phyloP scores from a whole-genome alignment of 2,888 invertebrate species.

The Agrochola litura region DNA sequence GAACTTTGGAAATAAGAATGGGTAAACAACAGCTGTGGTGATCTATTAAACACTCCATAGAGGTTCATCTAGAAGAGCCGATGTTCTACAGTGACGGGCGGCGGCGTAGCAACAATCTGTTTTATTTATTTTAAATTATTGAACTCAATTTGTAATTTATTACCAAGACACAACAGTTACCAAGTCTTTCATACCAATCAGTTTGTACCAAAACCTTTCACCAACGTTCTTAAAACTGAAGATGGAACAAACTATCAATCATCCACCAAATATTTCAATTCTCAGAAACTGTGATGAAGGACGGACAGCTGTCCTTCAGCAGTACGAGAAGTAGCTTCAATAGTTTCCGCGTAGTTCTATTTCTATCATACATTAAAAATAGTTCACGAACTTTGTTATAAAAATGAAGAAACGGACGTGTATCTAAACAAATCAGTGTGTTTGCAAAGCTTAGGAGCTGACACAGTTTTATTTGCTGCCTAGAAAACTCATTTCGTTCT shows the following conservation, averaged over 20 bases:
- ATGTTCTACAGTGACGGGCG: not conserved
- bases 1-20: too few species aligned
- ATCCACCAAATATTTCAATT: slow-evolving; percentile 22
- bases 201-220: not conserved
- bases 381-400: slow-evolving; percentile 56
- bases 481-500: slow-evolving; percentile 24
- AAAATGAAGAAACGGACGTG: slow-evolving; percentile 66
- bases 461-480: slow-evolving; percentile 32
- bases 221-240: slow-evolving; percentile 1
- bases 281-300: not conserved
- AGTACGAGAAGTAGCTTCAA: slow-evolving; percentile 23
- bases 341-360: slow-evolving; percentile 51
- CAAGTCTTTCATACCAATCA: not conserved
- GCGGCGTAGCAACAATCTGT: not conserved
- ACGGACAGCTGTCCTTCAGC: slow-evolving; percentile 25
- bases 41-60: not conserved
- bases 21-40: too few species aligned
- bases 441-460: slow-evolving; percentile 61
- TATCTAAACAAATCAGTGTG: slow-evolving; percentile 64
- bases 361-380: slow-evolving; percentile 44
- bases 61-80: not conserved
- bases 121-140: not conserved
- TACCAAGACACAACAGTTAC: too few species aligned
- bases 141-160: too few species aligned
- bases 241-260: slow-evolving; percentile 14